Conservation (phyloP, 2,888 invertebrate genomes). For the Andrena hattorfiana region DNA sequence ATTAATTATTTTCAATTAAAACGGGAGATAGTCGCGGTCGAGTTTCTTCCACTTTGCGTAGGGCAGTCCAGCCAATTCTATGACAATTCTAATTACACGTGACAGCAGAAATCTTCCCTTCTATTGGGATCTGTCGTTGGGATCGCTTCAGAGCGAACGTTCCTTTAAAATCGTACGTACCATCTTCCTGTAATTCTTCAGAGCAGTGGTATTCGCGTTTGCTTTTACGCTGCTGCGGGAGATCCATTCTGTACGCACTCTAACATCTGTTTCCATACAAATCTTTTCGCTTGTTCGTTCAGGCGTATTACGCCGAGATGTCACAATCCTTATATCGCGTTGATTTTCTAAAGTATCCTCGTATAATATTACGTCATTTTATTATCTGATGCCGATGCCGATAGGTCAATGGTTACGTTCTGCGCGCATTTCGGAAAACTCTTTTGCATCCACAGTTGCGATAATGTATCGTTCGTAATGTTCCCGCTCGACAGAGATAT, state of each 20-base stretch:
- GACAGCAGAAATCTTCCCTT: neutral
- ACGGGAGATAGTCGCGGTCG: slow-evolving; percentile 6
- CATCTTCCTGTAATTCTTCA: slow-evolving; percentile 27
- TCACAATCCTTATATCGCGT: slow-evolving; percentile 37
- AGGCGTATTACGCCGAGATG: slow-evolving; percentile 17
- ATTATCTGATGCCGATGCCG: slow-evolving; percentile 67
- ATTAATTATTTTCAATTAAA: slow-evolving; percentile 27
- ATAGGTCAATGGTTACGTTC: slow-evolving; percentile 73
- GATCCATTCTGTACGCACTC: slow-evolving; percentile 58
- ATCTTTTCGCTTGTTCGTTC: slow-evolving; percentile 48
- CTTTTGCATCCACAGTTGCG: neutral
- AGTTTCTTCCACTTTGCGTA: slow-evolving; percentile 2
- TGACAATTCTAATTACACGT: slow-evolving; percentile 7
- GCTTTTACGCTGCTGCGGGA: slow-evolving; percentile 27
- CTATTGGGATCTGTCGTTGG: neutral
- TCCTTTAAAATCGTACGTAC: slow-evolving; percentile 43
- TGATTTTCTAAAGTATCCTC: slow-evolving; percentile 63
- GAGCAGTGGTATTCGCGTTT: slow-evolving; percentile 45
- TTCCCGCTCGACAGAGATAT: slow-evolving; percentile 23
- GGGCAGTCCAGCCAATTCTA: slow-evolving; percentile 15
- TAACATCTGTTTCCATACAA: slow-evolving; percentile 38
- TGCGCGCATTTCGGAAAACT: slow-evolving; percentile 39
- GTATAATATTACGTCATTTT: slow-evolving; percentile 59
- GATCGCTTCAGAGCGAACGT: neutral
- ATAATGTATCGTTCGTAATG: neutral